Percentiles rank a stretch among this genome's conserved stretches.
Conservation (phyloP, 2,888 invertebrate species). For the Alcis repandata region DNA sequence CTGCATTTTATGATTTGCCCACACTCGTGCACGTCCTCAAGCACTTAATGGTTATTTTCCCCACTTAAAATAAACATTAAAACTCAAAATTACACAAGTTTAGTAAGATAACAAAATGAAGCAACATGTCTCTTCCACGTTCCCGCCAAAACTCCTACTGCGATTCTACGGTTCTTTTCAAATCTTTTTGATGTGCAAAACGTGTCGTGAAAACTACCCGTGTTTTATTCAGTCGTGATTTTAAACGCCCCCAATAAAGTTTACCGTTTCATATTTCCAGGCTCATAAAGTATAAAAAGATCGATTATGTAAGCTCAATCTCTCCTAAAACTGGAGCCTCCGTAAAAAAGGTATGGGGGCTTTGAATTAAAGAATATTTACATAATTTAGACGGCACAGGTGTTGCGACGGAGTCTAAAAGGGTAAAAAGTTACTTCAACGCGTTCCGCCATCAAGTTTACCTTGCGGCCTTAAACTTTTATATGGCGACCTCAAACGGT, state of each 20-base stretch:
- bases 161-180: too few species aligned
- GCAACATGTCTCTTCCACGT: too few species aligned
- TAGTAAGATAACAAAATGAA: too few species aligned
- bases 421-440: constrained; percentile 63
- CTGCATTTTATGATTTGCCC: too few species aligned
- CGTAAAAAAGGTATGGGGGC: constrained; percentile 34
- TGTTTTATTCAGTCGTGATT: too few species aligned
- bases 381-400: constrained; percentile 73
- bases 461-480: constrained; percentile 40
- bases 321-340: constrained; percentile 20
- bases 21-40: too few species aligned
- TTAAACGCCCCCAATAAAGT: constrained; percentile 4
- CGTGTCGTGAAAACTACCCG: too few species aligned
- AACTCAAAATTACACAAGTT: too few species aligned
- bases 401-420: constrained; percentile 61
- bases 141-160: too few species aligned
- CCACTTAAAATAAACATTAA: too few species aligned
- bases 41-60: too few species aligned
- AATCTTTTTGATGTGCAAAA: too few species aligned
- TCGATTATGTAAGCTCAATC: constrained; percentile 20
- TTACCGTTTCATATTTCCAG: constrained; percentile 1
- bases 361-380: constrained; percentile 68
- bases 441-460: constrained; percentile 50
- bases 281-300: constrained; percentile 27
- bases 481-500: constrained; percentile 28